Evolutionary conservation across 1,140 invertebrate species (phyloP).

Genomic region (Nasonia vitripennis): DNA sequence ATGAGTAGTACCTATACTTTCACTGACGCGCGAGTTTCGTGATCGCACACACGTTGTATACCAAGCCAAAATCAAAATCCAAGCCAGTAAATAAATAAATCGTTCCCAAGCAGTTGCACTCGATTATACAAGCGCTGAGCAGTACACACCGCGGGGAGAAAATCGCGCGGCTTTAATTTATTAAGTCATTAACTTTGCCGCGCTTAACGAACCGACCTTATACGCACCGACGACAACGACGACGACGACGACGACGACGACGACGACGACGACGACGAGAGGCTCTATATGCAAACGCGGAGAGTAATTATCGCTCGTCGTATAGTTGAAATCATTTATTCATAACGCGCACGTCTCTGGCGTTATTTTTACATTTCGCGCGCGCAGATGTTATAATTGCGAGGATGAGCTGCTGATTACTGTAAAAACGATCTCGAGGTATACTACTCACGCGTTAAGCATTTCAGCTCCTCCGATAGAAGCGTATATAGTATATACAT

Average conservation of each 20-base stretch:
- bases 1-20: background rate
- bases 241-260: no score
- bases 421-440: no score
- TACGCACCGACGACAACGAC: no score
- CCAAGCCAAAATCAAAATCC: no score
- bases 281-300: no score
- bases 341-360: background rate
- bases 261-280: background rate
- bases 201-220: slow-evolving; percentile 2
- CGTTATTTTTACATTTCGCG: background rate
- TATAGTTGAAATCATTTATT: slow-evolving; percentile 24
- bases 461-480: no score
- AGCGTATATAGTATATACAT: no score
- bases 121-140: slow-evolving; percentile 5
- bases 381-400: no score
- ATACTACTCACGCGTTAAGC: no score
- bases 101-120: background rate
- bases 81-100: background rate
- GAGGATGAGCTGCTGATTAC: no score
- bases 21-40: background rate
- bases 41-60: no score
- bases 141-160: background rate
- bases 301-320: background rate
- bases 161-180: slow-evolving; percentile 29
- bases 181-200: slow-evolving; percentile 32